These are phyloP conservation scores for Glomeris maerens DNA, from an alignment of 1,140 invertebrate genomes.

Conservation along the genomic window DNA sequence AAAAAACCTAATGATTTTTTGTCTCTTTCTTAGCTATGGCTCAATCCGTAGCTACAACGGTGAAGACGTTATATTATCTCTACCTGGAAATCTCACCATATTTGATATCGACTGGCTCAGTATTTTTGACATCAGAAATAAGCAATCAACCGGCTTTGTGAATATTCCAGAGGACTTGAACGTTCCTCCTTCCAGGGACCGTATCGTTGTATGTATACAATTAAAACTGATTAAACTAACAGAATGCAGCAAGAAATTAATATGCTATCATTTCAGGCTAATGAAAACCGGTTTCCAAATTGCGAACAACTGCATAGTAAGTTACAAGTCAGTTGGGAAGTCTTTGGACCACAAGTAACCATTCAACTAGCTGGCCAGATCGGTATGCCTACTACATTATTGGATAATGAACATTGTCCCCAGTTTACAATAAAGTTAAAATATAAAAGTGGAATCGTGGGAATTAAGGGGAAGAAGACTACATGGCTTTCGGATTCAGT, in stretches of 20 bases:
- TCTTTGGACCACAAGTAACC: constrained; percentile 75
- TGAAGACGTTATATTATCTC: constrained; percentile 55
- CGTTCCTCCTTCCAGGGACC: constrained; percentile 64
- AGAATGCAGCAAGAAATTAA: neutral
- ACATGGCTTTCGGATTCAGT: constrained; percentile 74
- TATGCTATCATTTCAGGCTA: constrained; percentile 19
- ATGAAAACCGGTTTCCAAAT: constrained; percentile 50
- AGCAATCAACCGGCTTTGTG: constrained; percentile 58
- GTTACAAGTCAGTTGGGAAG: constrained; percentile 72
- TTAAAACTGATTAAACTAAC: constrained; percentile 27
- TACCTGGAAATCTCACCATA: constrained; percentile 69
- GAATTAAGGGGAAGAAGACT: constrained; percentile 53
- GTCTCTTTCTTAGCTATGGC: constrained; percentile 46
- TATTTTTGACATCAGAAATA: constrained; percentile 55
- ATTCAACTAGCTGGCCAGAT: constrained; percentile 70
- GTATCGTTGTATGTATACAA: constrained; percentile 32
- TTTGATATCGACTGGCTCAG: constrained; percentile 75
- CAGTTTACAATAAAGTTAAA: neutral
- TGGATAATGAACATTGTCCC: neutral
- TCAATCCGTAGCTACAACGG: constrained; percentile 51
- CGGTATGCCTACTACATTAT: constrained; percentile 27
- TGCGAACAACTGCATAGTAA: constrained; percentile 68
- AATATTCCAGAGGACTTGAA: constrained; percentile 65
- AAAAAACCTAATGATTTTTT: constrained; percentile 5
- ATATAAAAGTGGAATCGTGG: constrained; percentile 19